Conservation (phyloP, 2,113 vertebrate genomes). For the Sceloporus tristichus region DNA sequence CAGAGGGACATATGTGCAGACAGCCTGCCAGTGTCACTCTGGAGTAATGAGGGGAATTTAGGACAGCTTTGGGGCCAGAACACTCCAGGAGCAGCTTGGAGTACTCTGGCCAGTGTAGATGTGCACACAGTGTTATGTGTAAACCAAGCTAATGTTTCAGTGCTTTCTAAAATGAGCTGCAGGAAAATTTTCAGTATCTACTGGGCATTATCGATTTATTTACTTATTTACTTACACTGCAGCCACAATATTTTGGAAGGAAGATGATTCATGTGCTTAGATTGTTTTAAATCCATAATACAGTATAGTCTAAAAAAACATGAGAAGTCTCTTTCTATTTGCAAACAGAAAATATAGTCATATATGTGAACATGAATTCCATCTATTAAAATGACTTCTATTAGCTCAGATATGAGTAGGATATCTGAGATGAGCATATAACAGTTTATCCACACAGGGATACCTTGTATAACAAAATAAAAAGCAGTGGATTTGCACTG, state of each 20-base stretch:
- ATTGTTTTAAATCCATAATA: neutral
- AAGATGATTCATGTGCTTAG: neutral
- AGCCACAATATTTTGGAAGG: neutral
- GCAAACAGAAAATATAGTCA: too few relatives aligned
- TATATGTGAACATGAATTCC: neutral
- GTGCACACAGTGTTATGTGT: neutral
- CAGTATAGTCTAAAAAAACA: neutral
- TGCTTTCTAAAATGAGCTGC: neutral
- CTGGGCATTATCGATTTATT: too few relatives aligned
- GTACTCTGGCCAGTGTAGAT: too few relatives aligned
- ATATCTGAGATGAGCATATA: neutral
- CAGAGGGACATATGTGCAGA: too few relatives aligned
- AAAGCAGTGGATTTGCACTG: neutral
- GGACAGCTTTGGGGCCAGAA: too few relatives aligned
- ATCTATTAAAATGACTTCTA: too few relatives aligned
- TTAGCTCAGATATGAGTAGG: neutral
- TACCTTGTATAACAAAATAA: neutral
- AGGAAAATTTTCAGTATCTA: too few relatives aligned
- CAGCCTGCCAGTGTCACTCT: too few relatives aligned
- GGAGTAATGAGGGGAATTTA: too few relatives aligned
- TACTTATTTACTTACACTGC: too few relatives aligned
- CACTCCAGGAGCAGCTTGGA: too few relatives aligned
- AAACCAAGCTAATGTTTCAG: neutral
- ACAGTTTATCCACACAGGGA: neutral
- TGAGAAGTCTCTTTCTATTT: neutral